A percentile compares a stretch with the other conserved stretches of the same genome.
Evolutionary conservation across 2,888 invertebrate genomes (phyloP).

Genomic region (Cantharis nigra): DNA sequence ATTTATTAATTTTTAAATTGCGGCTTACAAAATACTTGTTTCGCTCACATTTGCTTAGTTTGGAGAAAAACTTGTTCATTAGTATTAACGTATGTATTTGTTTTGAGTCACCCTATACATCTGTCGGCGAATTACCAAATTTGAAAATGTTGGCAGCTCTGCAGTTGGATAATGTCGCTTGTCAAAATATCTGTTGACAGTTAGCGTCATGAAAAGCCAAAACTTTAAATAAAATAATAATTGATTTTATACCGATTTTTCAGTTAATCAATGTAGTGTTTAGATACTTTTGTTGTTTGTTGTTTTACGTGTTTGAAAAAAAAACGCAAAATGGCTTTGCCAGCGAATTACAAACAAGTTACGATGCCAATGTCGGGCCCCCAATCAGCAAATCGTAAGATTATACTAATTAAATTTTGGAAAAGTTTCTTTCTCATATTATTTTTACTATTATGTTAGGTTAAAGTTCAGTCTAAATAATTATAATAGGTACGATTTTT

Average conservation of each 20-base stretch:
- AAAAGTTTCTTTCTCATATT: background rate
- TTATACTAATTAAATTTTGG: constrained; percentile 6
- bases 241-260: background rate
- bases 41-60: no score
- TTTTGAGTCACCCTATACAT: background rate
- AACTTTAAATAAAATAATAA: background rate
- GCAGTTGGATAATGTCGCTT: background rate
- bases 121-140: background rate
- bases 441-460: background rate
- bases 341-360: constrained; percentile 83
- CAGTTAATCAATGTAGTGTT: background rate
- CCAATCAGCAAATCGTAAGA: constrained; percentile 74
- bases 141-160: background rate
- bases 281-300: background rate
- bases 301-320: background rate
- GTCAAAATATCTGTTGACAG: background rate
- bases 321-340: constrained; percentile 70
- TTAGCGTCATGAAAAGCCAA: background rate
- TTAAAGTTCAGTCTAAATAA: background rate
- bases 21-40: no score
- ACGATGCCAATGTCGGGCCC: constrained; percentile 76
- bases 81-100: no score
- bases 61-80: no score
- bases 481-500: constrained; percentile 1
- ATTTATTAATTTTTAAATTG: no score